phyloP scores from a whole-genome alignment of 2,888 invertebrate genomes.

The Isoperla grammatica region DNA sequence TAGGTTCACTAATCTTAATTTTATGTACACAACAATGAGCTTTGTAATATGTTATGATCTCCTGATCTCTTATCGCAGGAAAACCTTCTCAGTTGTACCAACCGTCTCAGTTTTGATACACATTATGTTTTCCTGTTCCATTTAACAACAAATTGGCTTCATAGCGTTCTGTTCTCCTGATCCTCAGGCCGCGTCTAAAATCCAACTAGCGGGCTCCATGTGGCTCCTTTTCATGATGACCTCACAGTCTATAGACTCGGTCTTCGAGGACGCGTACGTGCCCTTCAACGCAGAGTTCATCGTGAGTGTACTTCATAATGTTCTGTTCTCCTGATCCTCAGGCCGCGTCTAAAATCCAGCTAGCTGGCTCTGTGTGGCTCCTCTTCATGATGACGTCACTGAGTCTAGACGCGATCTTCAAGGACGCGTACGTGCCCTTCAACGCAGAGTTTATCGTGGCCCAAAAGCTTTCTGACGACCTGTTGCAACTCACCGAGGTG shows the following conservation, averaged over 20 bases:
- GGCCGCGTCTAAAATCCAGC: background rate
- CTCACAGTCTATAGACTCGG: background rate
- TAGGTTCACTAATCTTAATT: too few species aligned
- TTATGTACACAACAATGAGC: too few species aligned
- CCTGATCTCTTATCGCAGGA: too few species aligned
- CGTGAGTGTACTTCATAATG: too few species aligned
- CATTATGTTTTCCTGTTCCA: too few species aligned
- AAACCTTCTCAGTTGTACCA: too few species aligned
- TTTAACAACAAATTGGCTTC: too few species aligned
- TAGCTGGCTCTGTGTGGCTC: background rate
- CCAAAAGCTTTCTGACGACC: background rate
- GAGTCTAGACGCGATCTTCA: background rate
- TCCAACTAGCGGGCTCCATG: too few species aligned
- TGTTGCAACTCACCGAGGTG: background rate
- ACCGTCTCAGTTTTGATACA: too few species aligned
- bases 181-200: too few species aligned
- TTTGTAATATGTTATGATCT: too few species aligned
- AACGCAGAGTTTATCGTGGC: background rate
- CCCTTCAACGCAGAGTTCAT: conserved; percentile 11
- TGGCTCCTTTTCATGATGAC: conserved; percentile 11
- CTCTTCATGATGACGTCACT: background rate
- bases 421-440: background rate
- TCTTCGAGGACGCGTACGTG: conserved; percentile 5
- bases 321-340: too few species aligned
- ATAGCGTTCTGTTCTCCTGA: background rate